Conservation (phyloP, 2,888 invertebrate genomes). For the Caenorhabditis macrosperma region DNA sequence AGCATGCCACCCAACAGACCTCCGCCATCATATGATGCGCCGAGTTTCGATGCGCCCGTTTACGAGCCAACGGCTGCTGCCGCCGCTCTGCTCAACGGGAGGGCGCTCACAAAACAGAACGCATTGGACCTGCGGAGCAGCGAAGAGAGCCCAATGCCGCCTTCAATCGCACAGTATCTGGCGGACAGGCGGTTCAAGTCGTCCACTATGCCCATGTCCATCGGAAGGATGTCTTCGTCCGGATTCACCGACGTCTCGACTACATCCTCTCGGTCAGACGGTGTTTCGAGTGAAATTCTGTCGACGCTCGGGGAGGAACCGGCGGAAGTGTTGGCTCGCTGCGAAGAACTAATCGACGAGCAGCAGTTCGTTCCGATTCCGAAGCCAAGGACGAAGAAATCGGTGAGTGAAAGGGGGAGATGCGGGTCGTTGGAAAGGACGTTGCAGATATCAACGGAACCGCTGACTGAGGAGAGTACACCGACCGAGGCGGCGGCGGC, state of each 20-base stretch:
- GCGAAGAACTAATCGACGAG: slow-evolving; percentile 4
- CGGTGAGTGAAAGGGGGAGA: slow-evolving; percentile 1
- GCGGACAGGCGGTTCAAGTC: slow-evolving; percentile 24
- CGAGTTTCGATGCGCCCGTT: slow-evolving; percentile 46
- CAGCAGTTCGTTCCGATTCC: slow-evolving; percentile 29
- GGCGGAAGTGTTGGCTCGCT: slow-evolving; percentile 4
- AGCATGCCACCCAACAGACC: slow-evolving; percentile 56
- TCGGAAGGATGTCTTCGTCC: slow-evolving; percentile 40
- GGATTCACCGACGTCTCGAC: slow-evolving; percentile 48
- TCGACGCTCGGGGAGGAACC: slow-evolving; percentile 35
- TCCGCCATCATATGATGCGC: slow-evolving; percentile 53
- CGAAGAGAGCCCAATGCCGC: slow-evolving; percentile 11
- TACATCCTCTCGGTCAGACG: slow-evolving; percentile 38
- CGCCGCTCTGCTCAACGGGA: slow-evolving; percentile 8
- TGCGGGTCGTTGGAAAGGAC: background rate
- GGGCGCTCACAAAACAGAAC: slow-evolving; percentile 38
- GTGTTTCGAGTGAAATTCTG: slow-evolving; percentile 11
- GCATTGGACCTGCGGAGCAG: slow-evolving; percentile 47
- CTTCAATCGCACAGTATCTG: slow-evolving; percentile 24
- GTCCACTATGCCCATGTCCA: slow-evolving; percentile 32
- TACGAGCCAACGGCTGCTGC: slow-evolving; percentile 5
- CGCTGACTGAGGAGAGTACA: slow-evolving; percentile 22
- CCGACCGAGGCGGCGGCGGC: background rate
- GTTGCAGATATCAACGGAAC: slow-evolving; percentile 48
- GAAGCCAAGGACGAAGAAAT: slow-evolving; percentile 42